Evolutionary conservation across 2,113 vertebrate species (phyloP), one percentile per base, ranked within the genome.

Genomic region (Brachionichthys hirsutus): DNA sequence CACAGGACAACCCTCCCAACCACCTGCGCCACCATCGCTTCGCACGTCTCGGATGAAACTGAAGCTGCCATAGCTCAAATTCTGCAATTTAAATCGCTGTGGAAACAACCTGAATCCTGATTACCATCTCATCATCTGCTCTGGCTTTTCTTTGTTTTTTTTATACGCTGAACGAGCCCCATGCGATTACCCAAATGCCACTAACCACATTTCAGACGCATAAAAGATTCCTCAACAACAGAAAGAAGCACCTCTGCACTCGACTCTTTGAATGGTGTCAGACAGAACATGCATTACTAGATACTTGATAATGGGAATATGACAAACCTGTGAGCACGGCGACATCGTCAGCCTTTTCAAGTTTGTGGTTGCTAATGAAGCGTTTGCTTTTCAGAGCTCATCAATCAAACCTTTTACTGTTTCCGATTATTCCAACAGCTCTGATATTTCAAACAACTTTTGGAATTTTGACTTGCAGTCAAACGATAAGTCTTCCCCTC

Each of bases 131-230:
- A 44, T 62, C 47, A 42, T 62, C 40, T 66, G 46, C 62, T 62
- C 41, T 53, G 11, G 35, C 18, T 38, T 20, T 40, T 53, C 24
- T 34, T 42, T 49, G 47, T 42, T 34, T 50, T 46, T 70, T 74
- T 70, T 41, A 64, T 24, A 15, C 40, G 47, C 53, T 36, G 61
- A 73, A 65, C 73, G 73, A 83, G 73, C 75, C 75, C 79, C 60
- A 62, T 62, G 51, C 44, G 64, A 67, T 79, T 70, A 66, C 57
- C 56, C 58, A 62, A 63, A 58, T 56, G 60, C 24, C 22, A 17
- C 52, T 14, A 42, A 67, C 36, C 40, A 62, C 60, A 71, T 44
- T 12, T 18, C 24, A 57, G 60, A n/a, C 2, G 15, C 52, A 70
- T 45, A 42, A 60, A 64, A 47, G 38, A 22, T 41, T 59, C 34